Evolutionary conservation across 2,113 vertebrate species (phyloP), one percentile per base, ranked within the genome.

Genomic region (Gymnocephalus cernua): DNA sequence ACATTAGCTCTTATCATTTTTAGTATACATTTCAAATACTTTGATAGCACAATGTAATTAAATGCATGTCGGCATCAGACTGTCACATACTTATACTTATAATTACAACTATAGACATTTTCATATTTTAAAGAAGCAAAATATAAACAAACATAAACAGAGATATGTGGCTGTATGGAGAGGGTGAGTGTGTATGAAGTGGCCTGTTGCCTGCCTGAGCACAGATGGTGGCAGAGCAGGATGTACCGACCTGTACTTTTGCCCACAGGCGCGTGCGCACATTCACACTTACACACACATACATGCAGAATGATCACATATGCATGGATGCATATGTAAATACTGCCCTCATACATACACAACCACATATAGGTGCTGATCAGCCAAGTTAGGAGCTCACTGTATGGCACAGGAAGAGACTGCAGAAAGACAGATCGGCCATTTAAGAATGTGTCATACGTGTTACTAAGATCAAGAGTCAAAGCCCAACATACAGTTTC

Each of bases 191-290:
- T 91, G 88, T 77, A 77, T 66, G 58, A 89, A 84, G 89, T 90
- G 90, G 93, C 84, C 83, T 91, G 86, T 83, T 82, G 89, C 89
- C 93, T 93, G 90, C 83, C 80, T 91, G 89, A 91, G 92, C 94
- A 94, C 94, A 95, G 95, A 96, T 95, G 95, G 95, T 87, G 86
- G 84, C 91, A 88, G 90, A 91, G 89, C 93, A 92, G 93, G 92
- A 94, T 89, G 91, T 91, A 86, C 85, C 78, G 79, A 90, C 88
- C 90, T 91, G 83, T 92, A 79, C 87, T 83, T 79, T 82, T 88
- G 87, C 86, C 86, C 91, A 88, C 81, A 73, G 71, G 77, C 86
- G 76, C 63, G 68, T 73, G 74, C 86, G 81, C 62, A 62, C n/a
- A 51, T 11, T 79, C 64, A 45, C 66, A 74, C 64, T 27, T 69